Percentiles rank a stretch among this genome's conserved stretches.
phyloP scores from a whole-genome alignment of 2,113 vertebrate genomes.

The Acrocephalus arundinaceus region DNA sequence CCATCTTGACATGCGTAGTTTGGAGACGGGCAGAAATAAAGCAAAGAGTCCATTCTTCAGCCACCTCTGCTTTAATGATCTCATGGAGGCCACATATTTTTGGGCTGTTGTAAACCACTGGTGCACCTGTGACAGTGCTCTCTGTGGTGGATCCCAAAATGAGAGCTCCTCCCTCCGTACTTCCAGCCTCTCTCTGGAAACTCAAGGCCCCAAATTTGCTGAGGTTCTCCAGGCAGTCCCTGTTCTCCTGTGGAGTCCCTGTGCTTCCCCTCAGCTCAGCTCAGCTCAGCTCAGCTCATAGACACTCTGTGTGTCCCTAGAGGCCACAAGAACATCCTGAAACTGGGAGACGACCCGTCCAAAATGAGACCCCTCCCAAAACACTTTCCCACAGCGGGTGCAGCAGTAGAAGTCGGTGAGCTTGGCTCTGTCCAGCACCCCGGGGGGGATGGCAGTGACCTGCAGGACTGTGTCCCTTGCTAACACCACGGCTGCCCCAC shows the following conservation, averaged over 20 bases:
- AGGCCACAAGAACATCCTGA: constrained; percentile 68
- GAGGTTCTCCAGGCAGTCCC: background rate
- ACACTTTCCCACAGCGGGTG: constrained; percentile 84
- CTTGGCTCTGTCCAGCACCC: constrained; percentile 70
- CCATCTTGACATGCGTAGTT: fast-evolving
- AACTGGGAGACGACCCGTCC: constrained; percentile 76
- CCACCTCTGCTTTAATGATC: background rate
- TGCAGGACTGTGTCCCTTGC: constrained; percentile 61
- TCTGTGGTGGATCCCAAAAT: fast-evolving
- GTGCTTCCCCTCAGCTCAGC: background rate
- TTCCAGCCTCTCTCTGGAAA: background rate
- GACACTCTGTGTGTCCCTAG: background rate
- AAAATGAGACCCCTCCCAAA: constrained; percentile 91
- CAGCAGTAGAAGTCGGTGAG: constrained; percentile 80
- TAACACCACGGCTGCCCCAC: background rate
- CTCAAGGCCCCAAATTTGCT: background rate
- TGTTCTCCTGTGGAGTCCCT: fast-evolving
- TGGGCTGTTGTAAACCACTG: background rate
- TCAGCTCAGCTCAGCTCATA: background rate
- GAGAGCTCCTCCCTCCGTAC: background rate
- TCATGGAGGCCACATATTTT: background rate
- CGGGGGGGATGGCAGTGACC: constrained; percentile 69
- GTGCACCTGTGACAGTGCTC: background rate
- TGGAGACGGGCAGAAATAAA: background rate
- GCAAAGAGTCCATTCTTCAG: background rate